Evolutionary conservation across 1,140 invertebrate species (phyloP), one percentile per base, ranked within the genome.

Genomic region (Drosophila erecta): DNA sequence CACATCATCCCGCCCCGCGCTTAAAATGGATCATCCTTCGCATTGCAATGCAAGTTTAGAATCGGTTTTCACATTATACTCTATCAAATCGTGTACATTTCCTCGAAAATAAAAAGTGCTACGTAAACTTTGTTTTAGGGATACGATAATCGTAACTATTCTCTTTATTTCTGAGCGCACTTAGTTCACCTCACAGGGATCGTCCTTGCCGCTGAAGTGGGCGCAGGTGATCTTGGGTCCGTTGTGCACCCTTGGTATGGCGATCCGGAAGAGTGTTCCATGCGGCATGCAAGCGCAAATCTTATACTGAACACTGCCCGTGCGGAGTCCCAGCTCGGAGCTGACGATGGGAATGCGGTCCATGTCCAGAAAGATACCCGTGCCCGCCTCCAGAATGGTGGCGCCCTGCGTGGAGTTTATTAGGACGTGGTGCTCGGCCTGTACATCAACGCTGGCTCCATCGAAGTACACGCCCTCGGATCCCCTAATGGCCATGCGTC

Each of bases 251-350:
- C 92, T 93, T 12, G 94, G 94, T 3, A 96, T 94, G 0, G 95
- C 95, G 4, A 98, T 94, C 67, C 95, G 94, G 79, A 97, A 98
- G 7, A 98, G 89, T 81, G 96, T 96, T 0, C 97, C 97, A 64
- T 95, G 94, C 0, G 97, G 96, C 96, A 97, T 97, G 83, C 97
- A 98, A 2, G 97, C 95, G 69, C 97, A 98, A 3, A 98, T 93
- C 93, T 97, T 97, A 84, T 95, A 98, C 84, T 97, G 96, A 0
- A 92, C 80, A 75, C 92, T 87, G 60, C 92, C 93, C 17, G 90
- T 91, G 22, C 92, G 91, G 12, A 92, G 85, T 56, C 90, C 81
- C 47, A 93, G 92, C 56, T 93, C 93, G 2, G 93, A 90, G 1
- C 94, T 93, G 6, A 93, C 95, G 33, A 96, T 94, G 0, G 96